These are phyloP conservation scores for Onychomys arenicola DNA, from an alignment of 2,797 vertebrate genomes.

Conservation along the genomic window DNA sequence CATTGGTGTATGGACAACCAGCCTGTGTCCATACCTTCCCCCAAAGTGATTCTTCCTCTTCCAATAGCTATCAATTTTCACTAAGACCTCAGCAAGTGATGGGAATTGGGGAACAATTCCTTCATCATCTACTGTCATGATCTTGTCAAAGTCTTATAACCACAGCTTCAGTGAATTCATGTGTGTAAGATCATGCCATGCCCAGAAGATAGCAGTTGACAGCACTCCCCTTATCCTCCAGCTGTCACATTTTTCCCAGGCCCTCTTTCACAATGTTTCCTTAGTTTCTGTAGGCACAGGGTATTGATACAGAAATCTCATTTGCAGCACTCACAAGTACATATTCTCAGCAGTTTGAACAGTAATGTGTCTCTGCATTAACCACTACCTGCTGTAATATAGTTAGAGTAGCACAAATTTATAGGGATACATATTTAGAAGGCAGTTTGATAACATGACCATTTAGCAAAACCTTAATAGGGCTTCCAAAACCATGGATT, in stretches of 20 bases:
- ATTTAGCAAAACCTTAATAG: not conserved
- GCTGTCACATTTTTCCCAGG: not conserved
- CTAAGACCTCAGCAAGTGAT: not conserved
- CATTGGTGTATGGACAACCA: not conserved
- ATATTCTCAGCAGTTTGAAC: not conserved
- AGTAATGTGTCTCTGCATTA: not conserved
- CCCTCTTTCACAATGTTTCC: not conserved
- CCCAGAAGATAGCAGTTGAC: not conserved
- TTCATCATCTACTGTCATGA: not conserved
- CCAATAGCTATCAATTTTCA: not conserved
- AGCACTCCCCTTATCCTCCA: fast-evolving
- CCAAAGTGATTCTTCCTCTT: not conserved
- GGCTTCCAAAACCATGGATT: not conserved
- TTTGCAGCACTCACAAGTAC: not conserved
- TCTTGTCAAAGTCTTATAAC: not conserved
- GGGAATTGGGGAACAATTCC: not conserved
- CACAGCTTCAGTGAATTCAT: not conserved
- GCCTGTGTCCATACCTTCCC: too few relatives aligned
- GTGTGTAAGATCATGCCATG: not conserved
- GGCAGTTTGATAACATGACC: not conserved
- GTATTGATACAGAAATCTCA: too few relatives aligned
- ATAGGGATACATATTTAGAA: not conserved
- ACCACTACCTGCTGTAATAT: not conserved
- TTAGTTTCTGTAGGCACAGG: not conserved
- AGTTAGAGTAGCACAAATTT: too few relatives aligned